Evolutionary conservation across 2,113 vertebrate species (phyloP).

Genomic region (Solenodon paradoxus): DNA sequence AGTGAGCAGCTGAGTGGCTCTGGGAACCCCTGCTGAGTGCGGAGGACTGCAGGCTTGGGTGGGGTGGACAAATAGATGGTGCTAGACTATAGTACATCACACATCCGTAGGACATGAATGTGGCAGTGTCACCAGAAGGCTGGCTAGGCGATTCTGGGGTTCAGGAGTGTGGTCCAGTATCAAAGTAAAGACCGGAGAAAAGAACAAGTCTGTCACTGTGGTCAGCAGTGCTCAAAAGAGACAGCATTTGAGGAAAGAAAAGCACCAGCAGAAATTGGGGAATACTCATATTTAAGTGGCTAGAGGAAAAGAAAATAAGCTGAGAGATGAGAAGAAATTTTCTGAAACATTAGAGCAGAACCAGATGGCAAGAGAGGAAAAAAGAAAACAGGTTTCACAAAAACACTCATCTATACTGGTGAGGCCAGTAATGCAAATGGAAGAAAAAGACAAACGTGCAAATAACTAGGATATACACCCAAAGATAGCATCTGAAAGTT

Average conservation of each 20-base stretch:
- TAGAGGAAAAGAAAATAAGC: not conserved
- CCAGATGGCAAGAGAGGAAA: not conserved
- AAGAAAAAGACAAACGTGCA: not conserved
- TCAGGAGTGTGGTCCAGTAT: not conserved
- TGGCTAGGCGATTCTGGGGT: not conserved
- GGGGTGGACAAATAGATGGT: not conserved
- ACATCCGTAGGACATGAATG: not conserved
- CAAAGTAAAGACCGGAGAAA: not conserved
- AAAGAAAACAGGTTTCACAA: not conserved
- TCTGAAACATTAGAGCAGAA: not conserved
- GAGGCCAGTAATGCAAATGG: not conserved
- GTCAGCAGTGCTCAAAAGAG: not conserved
- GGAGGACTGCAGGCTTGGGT: not conserved
- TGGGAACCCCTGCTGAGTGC: not conserved
- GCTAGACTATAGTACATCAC: not conserved
- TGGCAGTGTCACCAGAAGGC: not conserved
- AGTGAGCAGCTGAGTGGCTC: not conserved
- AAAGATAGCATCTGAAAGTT: not conserved
- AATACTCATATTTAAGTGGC: not conserved
- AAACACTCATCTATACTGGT: not conserved
- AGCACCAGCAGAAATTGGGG: not conserved
- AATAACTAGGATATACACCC: not conserved
- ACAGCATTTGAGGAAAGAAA: not conserved
- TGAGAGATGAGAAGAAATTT: not conserved
- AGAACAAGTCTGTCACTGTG: not conserved